Conservation (phyloP, 2,888 invertebrate genomes). For the Drosophila rellima region DNA sequence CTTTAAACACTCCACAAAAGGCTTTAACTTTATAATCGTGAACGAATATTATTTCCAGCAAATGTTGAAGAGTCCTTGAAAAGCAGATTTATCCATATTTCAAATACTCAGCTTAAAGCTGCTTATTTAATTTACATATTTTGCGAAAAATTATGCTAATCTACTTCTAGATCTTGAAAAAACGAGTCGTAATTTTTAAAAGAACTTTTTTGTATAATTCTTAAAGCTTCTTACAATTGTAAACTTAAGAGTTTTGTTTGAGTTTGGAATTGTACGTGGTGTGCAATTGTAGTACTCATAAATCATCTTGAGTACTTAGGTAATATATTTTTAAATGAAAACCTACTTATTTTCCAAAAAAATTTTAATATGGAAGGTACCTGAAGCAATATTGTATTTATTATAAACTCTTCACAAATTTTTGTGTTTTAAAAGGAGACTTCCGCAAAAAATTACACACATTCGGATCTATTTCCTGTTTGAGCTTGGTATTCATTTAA, state of each 20-base stretch:
- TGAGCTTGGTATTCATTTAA: too few species aligned
- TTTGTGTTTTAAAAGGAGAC: neutral
- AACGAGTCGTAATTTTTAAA: too few species aligned
- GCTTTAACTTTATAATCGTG: constrained; percentile 29
- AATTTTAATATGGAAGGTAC: too few species aligned
- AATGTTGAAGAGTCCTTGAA: neutral
- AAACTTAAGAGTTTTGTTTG: neutral
- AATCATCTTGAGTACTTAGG: too few species aligned
- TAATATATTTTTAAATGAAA: too few species aligned
- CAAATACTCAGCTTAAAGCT: constrained; percentile 8
- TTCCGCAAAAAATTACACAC: neutral
- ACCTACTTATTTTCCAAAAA: too few species aligned
- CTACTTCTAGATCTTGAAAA: neutral
- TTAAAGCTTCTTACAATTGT: neutral
- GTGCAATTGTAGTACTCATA: neutral
- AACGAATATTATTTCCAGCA: neutral
- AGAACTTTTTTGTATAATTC: neutral
- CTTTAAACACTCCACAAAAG: constrained; percentile 34
- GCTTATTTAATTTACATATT: constrained; percentile 21
- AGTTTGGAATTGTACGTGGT: neutral
- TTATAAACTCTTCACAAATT: too few species aligned
- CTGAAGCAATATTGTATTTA: too few species aligned
- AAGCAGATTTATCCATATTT: neutral
- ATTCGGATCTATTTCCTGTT: neutral
- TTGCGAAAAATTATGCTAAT: constrained; percentile 8